These are phyloP conservation scores for Sialia sialis DNA, from an alignment of 2,113 vertebrate genomes.

Conservation along the genomic window DNA sequence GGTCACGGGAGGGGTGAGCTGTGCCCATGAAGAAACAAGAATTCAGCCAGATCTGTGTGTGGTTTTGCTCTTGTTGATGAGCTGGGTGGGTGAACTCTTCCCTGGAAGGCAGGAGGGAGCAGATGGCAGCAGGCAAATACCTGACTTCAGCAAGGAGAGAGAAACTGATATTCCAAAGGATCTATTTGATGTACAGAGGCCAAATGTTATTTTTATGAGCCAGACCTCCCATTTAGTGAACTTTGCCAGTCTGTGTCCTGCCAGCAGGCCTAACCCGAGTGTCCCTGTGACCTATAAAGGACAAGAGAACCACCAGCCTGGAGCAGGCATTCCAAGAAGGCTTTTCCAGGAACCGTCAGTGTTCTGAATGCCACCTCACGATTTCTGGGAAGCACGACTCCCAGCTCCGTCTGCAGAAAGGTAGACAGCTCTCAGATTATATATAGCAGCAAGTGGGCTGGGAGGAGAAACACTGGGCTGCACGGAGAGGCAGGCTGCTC, in stretches of 20 bases:
- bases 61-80: neutral
- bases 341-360: neutral
- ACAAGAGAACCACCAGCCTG: neutral
- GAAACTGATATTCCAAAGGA: neutral
- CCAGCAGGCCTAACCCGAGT: neutral
- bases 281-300: neutral
- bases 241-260: neutral
- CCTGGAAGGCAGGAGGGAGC: neutral
- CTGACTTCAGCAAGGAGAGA: neutral
- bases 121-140: neutral
- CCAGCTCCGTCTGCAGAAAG: neutral
- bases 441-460: conserved; percentile 38
- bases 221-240: neutral
- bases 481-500: neutral
- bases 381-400: conserved; percentile 7
- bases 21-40: neutral
- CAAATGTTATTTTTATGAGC: neutral
- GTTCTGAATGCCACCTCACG: neutral
- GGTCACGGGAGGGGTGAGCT: neutral
- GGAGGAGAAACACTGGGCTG: conserved; percentile 5
- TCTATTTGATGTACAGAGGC: neutral
- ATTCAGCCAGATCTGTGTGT: neutral
- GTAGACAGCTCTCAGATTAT: neutral
- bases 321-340: neutral
- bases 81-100: neutral